These are phyloP conservation scores for Symphodus melops DNA, from an alignment of 2,113 vertebrate species.

Conservation along the genomic window DNA sequence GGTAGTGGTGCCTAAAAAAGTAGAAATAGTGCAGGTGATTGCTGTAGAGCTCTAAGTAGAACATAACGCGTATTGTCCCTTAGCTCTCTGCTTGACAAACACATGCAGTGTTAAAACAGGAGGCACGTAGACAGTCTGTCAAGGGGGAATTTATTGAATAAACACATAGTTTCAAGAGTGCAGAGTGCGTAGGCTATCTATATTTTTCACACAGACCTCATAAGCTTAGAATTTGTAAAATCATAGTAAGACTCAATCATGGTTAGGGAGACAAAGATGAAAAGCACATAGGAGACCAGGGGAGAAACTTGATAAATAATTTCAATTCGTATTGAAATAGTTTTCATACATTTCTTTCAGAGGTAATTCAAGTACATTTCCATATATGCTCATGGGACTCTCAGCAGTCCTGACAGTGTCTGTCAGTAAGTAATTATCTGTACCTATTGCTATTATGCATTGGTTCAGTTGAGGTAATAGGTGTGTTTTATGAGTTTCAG, in stretches of 20 bases:
- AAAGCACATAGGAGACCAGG: slow-evolving; percentile 32
- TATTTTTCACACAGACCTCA: slow-evolving; percentile 47
- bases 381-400: slow-evolving; percentile 20
- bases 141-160: slow-evolving; percentile 76
- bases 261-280: slow-evolving; percentile 7
- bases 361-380: slow-evolving; percentile 57
- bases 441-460: background rate
- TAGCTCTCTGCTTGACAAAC: too few relatives aligned
- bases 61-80: too few relatives aligned
- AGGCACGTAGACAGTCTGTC: slow-evolving; percentile 49
- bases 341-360: slow-evolving; percentile 10
- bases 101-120: too few relatives aligned
- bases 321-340: slow-evolving; percentile 11
- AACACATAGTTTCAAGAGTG: slow-evolving; percentile 70
- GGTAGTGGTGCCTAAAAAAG: too few relatives aligned
- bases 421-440: slow-evolving; percentile 16
- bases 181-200: slow-evolving; percentile 50
- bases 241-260: slow-evolving; percentile 48
- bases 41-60: too few relatives aligned
- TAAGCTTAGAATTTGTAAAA: slow-evolving; percentile 47
- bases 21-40: too few relatives aligned
- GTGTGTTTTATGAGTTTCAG: slow-evolving; percentile 33
- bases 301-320: slow-evolving; percentile 15
- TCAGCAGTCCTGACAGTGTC: slow-evolving; percentile 9
- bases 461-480: background rate